Base-by-base conservation (phyloP, 2,888 invertebrate genomes). In the Hyposoter didymator region DNA sequence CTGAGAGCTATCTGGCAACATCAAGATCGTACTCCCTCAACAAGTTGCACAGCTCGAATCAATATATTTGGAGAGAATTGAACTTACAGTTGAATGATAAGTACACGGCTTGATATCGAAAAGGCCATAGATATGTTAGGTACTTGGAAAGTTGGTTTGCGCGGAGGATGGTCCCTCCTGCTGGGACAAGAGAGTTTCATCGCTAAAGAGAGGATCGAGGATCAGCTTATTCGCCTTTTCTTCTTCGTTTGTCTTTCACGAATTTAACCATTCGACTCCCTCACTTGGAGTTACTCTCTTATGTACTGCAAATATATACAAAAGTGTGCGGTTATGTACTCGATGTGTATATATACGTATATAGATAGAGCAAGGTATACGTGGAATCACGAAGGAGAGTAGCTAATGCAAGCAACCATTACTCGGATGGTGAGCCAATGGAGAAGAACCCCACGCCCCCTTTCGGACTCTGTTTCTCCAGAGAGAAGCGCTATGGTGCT, bases 361-460 rank as follows among this genome's bases (percentile, higher is more conserved):
- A 67, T 43, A 49, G 66, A 67, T 75, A 86, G 55, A 81, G 78
- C 78, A 49, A 67, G 59, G 66, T 83, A 82, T 87, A 87, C 80
- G 78, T 78, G 81, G 84, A 86, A 87, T 87, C 86, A 75, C 76
- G 87, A 85, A 84, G 82, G 88, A 87, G 91, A 92, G 92, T 92
- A 92, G 91, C 92, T 93, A 92, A 91, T 92, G 91, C 92, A 91
- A 92, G 92, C 93, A 91, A 93, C 93, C 93, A 93, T 94, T 93
- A 94, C 93, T 93, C 90, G 92, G 90, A 91, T 92, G 91, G 91
- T 90, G 93, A 93, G 90, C 93, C 93, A 93, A 94, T 94, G 93
- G 93, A 93, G 93, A 92, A 90, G 91, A 94, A 93, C 93, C 93
- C 92, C 93, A 94, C 93, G 93, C 93, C 93, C 93, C 93, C 93